Conservation (phyloP, 2,888 invertebrate genomes). For the Parochlus steinenii region DNA sequence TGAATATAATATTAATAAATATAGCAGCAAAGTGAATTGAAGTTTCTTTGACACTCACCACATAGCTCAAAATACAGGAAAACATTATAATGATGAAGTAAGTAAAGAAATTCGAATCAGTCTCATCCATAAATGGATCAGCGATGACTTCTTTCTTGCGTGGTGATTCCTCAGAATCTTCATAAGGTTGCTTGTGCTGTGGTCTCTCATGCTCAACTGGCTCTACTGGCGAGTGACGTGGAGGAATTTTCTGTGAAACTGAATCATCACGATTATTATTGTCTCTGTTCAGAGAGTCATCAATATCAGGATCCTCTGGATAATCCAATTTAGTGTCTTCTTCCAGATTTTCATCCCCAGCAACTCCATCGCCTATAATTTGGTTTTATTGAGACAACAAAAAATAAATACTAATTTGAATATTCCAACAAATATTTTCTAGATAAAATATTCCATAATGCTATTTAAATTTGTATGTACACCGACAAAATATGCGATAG, state of each 20-base stretch:
- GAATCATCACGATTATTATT: constrained; percentile 3
- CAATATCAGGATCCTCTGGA: too few species aligned
- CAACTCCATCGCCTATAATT: too few species aligned
- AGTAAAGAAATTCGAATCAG: constrained; percentile 48
- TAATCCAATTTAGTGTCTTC: too few species aligned
- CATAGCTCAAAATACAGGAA: constrained; percentile 41
- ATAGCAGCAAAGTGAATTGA: constrained; percentile 26
- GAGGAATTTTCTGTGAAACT: neutral
- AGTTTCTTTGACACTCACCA: too few species aligned
- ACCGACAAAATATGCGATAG: too few species aligned
- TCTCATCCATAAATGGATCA: constrained; percentile 27
- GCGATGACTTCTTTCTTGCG: neutral
- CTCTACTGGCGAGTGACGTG: neutral
- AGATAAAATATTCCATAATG: too few species aligned
- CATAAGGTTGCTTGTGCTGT: neutral
- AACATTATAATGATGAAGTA: constrained; percentile 47
- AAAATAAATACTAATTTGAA: too few species aligned
- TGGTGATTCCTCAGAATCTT: neutral
- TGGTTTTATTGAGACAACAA: too few species aligned
- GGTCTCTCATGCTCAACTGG: neutral
- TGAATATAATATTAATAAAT: neutral
- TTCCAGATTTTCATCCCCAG: too few species aligned
- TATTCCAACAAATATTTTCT: too few species aligned
- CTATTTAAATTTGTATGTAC: too few species aligned
- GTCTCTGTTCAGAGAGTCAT: too few species aligned